A percentile compares a stretch with the other conserved stretches of the same genome.
Conservation (phyloP, 2,113 vertebrate species). For the Corythornis madagascariensis region DNA sequence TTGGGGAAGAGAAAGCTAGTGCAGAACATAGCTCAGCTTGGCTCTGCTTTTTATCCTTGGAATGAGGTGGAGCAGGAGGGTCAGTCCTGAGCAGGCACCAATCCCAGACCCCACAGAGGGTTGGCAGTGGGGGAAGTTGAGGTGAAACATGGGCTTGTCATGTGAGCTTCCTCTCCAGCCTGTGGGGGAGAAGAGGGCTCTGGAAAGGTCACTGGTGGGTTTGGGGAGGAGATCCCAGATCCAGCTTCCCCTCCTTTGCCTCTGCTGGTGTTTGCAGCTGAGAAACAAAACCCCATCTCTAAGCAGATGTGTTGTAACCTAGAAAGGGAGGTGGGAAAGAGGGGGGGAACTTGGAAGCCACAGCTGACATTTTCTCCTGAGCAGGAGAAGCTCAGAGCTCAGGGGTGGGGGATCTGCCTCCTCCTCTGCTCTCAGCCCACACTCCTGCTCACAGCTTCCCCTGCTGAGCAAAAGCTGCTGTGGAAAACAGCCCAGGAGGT, state of each 20-base stretch:
- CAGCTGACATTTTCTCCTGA: not conserved
- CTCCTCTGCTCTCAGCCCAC: not conserved
- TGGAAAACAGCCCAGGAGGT: too few relatives aligned
- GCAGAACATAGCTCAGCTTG: not conserved
- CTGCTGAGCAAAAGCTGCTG: not conserved
- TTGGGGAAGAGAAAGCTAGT: not conserved
- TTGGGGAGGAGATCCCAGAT: not conserved
- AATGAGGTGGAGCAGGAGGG: not conserved
- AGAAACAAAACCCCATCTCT: not conserved
- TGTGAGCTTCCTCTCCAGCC: not conserved
- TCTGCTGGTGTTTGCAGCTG: not conserved
- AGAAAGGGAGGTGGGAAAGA: not conserved
- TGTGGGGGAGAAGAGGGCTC: not conserved
- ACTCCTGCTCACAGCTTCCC: not conserved
- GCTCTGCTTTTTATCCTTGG: too few relatives aligned
- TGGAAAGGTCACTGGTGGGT: constrained; percentile 15
- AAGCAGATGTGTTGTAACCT: not conserved
- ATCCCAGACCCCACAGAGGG: too few relatives aligned
- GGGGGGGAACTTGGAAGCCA: not conserved
- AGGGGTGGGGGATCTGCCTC: not conserved
- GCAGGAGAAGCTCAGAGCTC: not conserved
- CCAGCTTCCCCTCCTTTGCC: not conserved
- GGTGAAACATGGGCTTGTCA: not conserved
- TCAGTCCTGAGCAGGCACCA: not conserved
- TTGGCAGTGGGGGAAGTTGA: not conserved